These are phyloP conservation scores for Xanthostigma xanthostigma DNA, from an alignment of 2,888 invertebrate species.

Conservation along the genomic window DNA sequence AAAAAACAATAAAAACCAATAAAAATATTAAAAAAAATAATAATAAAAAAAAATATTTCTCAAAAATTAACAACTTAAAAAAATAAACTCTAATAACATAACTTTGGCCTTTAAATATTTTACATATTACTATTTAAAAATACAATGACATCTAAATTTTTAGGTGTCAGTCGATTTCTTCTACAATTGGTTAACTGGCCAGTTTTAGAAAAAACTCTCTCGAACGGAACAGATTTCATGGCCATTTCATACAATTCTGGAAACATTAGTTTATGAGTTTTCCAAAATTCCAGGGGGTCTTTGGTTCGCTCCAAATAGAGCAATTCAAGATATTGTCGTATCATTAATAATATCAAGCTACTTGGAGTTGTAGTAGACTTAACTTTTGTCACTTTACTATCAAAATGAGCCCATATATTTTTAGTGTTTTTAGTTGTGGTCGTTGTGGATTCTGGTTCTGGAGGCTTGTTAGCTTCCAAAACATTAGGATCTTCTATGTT, in stretches of 20 bases:
- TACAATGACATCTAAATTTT: constrained; percentile 9
- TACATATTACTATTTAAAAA: constrained; percentile 9
- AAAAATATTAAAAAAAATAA: no score
- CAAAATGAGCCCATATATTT: neutral
- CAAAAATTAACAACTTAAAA: no score
- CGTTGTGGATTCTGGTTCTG: neutral
- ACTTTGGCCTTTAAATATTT: no score
- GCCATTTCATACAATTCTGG: no score
- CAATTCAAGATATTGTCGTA: neutral
- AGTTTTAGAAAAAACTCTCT: constrained; percentile 10
- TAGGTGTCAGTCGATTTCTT: constrained; percentile 8
- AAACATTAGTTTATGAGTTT: no score
- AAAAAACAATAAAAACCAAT: no score
- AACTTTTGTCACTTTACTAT: neutral
- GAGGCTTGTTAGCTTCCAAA: neutral
- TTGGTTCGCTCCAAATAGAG: neutral
- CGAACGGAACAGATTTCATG: constrained; percentile 10
- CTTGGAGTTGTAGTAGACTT: no score
- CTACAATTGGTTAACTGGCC: constrained; percentile 8
- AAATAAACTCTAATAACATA: no score
- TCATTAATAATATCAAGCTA: neutral
- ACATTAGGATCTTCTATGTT: neutral
- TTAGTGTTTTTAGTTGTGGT: neutral
- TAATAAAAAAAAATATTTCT: no score
- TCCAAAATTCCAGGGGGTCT: no score